These are phyloP conservation scores for Willowsia nigromaculata DNA, from an alignment of 2,888 invertebrate species.

Conservation along the genomic window DNA sequence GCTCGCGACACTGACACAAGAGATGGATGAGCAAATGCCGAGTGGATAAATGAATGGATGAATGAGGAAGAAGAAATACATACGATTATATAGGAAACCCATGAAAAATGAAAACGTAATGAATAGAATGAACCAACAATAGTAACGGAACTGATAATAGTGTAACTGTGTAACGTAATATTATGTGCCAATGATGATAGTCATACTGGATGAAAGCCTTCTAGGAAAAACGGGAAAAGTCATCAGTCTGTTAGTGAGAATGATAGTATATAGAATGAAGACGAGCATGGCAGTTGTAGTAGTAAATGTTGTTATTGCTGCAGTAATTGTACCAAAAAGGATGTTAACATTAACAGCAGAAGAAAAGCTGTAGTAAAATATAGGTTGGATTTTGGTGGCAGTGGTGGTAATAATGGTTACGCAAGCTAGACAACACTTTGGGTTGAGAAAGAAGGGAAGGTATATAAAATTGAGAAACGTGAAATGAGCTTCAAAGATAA, in stretches of 20 bases:
- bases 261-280: background rate
- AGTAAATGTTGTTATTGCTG: slow-evolving; percentile 26
- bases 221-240: background rate
- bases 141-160: background rate
- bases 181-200: slow-evolving; percentile 1
- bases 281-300: background rate
- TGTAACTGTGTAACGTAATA: too few relatives aligned
- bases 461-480: slow-evolving; percentile 34
- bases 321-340: slow-evolving; percentile 22
- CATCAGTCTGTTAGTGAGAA: slow-evolving; percentile 6
- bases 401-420: background rate
- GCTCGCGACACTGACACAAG: background rate
- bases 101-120: background rate
- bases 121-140: background rate
- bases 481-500: slow-evolving; percentile 66
- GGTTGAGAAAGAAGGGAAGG: too few relatives aligned
- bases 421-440: background rate
- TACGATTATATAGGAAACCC: background rate
- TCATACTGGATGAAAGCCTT: too few relatives aligned
- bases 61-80: background rate
- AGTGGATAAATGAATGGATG: background rate
- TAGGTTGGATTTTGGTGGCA: background rate
- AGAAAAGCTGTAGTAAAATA: background rate
- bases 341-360: slow-evolving; percentile 1
- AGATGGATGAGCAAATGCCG: background rate